phyloP scores from a whole-genome alignment of 2,113 vertebrate genomes.

The Grammomys surdaster region DNA sequence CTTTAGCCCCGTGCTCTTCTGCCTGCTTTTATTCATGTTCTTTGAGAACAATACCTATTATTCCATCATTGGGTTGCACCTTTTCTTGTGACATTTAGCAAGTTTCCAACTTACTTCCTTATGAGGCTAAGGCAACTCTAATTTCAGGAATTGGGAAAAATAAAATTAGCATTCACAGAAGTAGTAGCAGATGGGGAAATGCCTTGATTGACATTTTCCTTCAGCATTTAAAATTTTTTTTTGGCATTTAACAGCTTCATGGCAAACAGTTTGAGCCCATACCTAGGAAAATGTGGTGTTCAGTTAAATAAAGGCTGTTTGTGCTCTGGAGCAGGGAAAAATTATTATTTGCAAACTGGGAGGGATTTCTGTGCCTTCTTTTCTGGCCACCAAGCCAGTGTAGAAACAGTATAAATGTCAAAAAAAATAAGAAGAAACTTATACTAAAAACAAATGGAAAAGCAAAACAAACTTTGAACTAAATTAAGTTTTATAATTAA shows the following conservation, averaged over 20 bases:
- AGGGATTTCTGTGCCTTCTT: constrained; percentile 83
- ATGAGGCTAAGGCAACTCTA: constrained; percentile 72
- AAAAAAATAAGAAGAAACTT: constrained; percentile 54
- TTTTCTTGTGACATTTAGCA: constrained; percentile 79
- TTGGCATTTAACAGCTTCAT: constrained; percentile 75
- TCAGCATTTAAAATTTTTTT: constrained; percentile 68
- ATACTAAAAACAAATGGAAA: constrained; percentile 70
- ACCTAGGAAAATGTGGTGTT: constrained; percentile 80
- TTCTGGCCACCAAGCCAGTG: constrained; percentile 80
- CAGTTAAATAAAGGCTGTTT: constrained; percentile 78
- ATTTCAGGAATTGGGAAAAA: constrained; percentile 80
- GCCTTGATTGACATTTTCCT: constrained; percentile 82
- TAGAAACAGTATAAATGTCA: constrained; percentile 79
- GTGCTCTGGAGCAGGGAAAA: constrained; percentile 77
- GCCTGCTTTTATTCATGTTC: constrained; percentile 72
- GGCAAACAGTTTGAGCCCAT: constrained; percentile 74
- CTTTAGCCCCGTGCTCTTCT: constrained; percentile 67
- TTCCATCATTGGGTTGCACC: constrained; percentile 52
- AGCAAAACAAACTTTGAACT: constrained; percentile 73
- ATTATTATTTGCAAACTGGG: constrained; percentile 77
- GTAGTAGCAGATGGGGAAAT: constrained; percentile 80
- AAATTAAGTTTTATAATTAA: constrained; percentile 71
- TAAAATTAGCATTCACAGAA: constrained; percentile 82
- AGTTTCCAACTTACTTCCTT: constrained; percentile 75
- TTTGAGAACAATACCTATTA: constrained; percentile 72